Evolutionary conservation across 1,140 invertebrate species (phyloP).

Genomic region (Aphelinus atriplicis): DNA sequence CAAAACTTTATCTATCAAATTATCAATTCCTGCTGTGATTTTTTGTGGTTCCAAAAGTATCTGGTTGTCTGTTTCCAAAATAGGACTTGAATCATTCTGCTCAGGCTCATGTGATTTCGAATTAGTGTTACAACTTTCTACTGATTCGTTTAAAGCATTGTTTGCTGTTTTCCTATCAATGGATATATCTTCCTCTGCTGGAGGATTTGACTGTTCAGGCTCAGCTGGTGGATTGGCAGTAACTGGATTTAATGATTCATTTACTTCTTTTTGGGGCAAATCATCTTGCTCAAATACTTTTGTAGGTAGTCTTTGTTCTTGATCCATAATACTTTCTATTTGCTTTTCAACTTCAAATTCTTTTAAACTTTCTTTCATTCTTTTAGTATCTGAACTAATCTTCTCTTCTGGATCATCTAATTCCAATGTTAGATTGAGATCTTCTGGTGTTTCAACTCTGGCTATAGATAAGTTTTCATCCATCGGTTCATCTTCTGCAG

Average conservation of each 20-base stretch:
- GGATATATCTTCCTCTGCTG: too few relatives aligned
- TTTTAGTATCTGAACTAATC: conserved; percentile 6
- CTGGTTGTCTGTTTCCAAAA: too few relatives aligned
- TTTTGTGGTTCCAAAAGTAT: neutral
- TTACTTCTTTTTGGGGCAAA: neutral
- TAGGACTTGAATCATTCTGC: too few relatives aligned
- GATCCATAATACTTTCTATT: neutral
- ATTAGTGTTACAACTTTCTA: too few relatives aligned
- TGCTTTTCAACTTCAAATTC: neutral
- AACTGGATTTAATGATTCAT: conserved; percentile 13
- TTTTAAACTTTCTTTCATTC: neutral
- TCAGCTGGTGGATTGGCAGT: neutral
- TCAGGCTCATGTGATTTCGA: too few relatives aligned
- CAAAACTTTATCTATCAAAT: conserved; percentile 30
- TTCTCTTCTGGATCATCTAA: conserved; percentile 14
- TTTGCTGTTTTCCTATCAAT: too few relatives aligned
- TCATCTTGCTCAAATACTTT: neutral
- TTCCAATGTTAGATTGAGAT: conserved; percentile 39
- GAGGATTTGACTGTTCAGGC: too few relatives aligned
- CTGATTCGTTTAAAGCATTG: too few relatives aligned
- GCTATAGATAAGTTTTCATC: neutral
- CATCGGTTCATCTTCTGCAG: neutral
- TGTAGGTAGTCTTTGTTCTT: neutral
- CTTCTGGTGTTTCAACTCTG: conserved; percentile 26
- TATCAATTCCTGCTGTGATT: neutral